Base-by-base conservation (phyloP, 1,140 invertebrate genomes). In the Drosophila kohkoa region DNA sequence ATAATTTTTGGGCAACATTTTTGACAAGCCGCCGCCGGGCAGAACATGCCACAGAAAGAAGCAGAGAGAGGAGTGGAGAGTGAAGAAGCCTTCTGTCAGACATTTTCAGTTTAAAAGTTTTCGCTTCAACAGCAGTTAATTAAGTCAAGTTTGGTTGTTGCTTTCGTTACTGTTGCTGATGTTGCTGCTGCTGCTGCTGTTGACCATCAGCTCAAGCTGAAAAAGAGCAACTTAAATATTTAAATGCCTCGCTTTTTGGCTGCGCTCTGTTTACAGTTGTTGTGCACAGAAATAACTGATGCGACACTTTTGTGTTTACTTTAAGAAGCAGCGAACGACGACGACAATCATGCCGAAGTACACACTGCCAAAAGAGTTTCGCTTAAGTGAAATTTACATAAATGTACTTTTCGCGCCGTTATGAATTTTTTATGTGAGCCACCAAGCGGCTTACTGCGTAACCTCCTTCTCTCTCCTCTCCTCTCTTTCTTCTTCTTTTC, bases 361-460 rank as follows among this genome's bases (percentile, higher is more conserved):
- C 38, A 59, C 67, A 76, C 78, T 60, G 77, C 63, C 52, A 88
- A 88, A 88, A 87, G 83, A 87, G 82, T 87, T 87, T 87, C 25
- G 73, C 54, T 75, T 75, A 82, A 83, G 80, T 89, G 81, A 80
- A 75, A 89, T 89, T 89, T 85, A 82, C 85, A 89, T 89, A 90
- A 89, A 89, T 77, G 70, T 73, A 79, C 80, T 79, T 79, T 69
- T 54, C 35, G 68, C 55, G 73, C 59, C 54, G 75, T 89, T 89
- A 89, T 89, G 85, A 81, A 89, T 89, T 81, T 83, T 89, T 85
- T 80, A 89, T 87, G 70, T 35, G 51, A 13, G 13, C 64, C 52
- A 54, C 16, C 74, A 79, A 79, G 77, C 59, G 60, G 75, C 59
- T 79, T 79, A 77, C 51, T 52, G 49, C 10, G 25, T 13, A 32